These are phyloP conservation scores for Ligdia adustata DNA, from an alignment of 2,888 invertebrate species.

Conservation along the genomic window DNA sequence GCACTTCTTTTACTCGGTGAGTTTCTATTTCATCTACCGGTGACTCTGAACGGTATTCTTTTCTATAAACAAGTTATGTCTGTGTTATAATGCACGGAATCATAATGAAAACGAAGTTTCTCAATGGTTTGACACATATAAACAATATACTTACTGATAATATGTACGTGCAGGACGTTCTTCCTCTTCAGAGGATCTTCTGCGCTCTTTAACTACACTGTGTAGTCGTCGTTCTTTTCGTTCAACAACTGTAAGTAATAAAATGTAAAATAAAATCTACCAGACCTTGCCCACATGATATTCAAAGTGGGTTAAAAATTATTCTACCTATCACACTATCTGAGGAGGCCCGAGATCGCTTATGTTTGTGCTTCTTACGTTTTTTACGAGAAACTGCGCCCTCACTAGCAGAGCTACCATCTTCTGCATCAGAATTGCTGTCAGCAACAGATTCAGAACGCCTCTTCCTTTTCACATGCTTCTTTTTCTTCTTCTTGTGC, in stretches of 20 bases:
- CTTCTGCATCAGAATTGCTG: slow-evolving; percentile 55
- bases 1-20: slow-evolving; percentile 67
- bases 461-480: slow-evolving; percentile 74
- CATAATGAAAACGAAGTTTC: no score
- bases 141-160: slow-evolving; percentile 67
- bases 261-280: neutral
- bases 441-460: slow-evolving; percentile 60
- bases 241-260: slow-evolving; percentile 42
- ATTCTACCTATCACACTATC: slow-evolving; percentile 58
- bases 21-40: slow-evolving; percentile 60
- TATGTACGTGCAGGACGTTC: slow-evolving; percentile 68
- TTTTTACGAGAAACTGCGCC: slow-evolving; percentile 71
- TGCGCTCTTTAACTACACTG: slow-evolving; percentile 74
- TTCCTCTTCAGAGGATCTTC: slow-evolving; percentile 61
- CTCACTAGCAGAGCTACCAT: slow-evolving; percentile 64
- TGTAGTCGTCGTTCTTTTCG: slow-evolving; percentile 62
- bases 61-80: slow-evolving; percentile 51
- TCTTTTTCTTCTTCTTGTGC: slow-evolving; percentile 81
- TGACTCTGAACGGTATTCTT: slow-evolving; percentile 62
- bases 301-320: slow-evolving; percentile 3
- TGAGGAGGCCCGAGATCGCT: slow-evolving; percentile 60
- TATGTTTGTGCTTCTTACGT: slow-evolving; percentile 76
- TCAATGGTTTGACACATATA: no score
- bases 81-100: no score
- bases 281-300: neutral